These are phyloP conservation scores for Bucco capensis DNA, from an alignment of 2,113 vertebrate genomes.

Conservation along the genomic window DNA sequence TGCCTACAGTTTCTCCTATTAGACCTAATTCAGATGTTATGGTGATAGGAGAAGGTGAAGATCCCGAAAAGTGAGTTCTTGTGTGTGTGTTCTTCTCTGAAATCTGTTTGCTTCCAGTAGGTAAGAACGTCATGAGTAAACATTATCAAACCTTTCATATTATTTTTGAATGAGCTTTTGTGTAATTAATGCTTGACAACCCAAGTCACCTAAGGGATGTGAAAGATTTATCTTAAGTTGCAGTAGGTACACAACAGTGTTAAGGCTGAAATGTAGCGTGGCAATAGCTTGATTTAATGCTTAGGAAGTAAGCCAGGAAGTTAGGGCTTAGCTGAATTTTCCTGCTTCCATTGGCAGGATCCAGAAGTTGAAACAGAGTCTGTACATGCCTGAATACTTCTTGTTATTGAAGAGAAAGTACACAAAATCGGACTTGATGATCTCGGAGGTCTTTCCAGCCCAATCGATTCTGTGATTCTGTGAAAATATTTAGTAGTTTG, in stretches of 20 bases:
- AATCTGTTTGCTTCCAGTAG: neutral
- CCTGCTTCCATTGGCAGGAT: neutral
- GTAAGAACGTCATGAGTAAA: neutral
- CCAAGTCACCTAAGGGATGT: neutral
- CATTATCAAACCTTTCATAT: too few species aligned
- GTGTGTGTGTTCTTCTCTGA: neutral
- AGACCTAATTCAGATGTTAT: neutral
- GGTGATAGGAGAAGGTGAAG: neutral
- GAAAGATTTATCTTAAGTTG: slow-evolving; percentile 12
- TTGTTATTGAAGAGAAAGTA: neutral
- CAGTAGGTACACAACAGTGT: neutral
- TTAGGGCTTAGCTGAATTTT: neutral
- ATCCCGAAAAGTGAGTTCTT: neutral
- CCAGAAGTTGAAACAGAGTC: neutral
- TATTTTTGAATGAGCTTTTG: too few species aligned
- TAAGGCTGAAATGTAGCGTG: neutral
- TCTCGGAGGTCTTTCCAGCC: too few species aligned
- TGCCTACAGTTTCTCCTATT: neutral
- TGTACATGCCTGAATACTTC: neutral
- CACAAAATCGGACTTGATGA: too few species aligned
- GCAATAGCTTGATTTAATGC: slow-evolving; percentile 12
- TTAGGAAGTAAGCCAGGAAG: neutral
- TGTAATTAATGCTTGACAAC: neutral
- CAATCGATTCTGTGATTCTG: too few species aligned
- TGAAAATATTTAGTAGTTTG: neutral